Evolutionary conservation across 2,888 invertebrate species (phyloP).

Genomic region (Lasioglossum malachurum): DNA sequence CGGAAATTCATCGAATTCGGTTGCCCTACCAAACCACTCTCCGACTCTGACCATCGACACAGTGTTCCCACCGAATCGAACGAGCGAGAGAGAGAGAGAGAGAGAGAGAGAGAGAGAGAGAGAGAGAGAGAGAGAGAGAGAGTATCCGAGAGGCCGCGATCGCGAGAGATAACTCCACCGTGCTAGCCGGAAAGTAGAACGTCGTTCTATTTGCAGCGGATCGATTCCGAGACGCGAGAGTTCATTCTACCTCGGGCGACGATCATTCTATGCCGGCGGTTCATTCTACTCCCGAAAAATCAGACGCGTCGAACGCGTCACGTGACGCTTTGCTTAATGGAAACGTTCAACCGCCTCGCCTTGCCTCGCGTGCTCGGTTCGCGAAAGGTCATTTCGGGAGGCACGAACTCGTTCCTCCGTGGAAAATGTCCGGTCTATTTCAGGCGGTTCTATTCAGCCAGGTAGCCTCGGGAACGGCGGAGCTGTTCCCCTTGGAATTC

Average conservation of each 20-base stretch:
- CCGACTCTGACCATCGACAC: not conserved
- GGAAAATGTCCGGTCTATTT: not conserved
- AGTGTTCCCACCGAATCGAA: not conserved
- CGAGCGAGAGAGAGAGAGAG: not conserved
- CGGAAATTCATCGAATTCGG: not conserved
- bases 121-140: not conserved
- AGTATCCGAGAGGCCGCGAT: not conserved
- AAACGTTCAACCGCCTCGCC: not conserved
- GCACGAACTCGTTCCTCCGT: not conserved
- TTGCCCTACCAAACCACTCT: not conserved
- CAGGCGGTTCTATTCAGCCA: not conserved
- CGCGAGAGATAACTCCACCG: not conserved
- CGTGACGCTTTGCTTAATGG: not conserved
- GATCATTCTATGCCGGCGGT: not conserved
- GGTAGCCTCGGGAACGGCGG: not conserved
- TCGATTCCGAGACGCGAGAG: conserved; percentile 22
- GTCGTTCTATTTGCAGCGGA: conserved; percentile 39
- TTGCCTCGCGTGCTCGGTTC: not conserved
- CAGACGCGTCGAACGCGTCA: not conserved
- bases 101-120: not conserved
- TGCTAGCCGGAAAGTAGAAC: conserved; percentile 39
- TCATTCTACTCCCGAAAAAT: conserved; percentile 26
- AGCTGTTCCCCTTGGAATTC: not conserved
- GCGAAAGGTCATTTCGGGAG: not conserved
- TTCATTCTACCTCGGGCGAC: conserved; percentile 37